Base-by-base conservation (phyloP, 2,888 invertebrate species). In the Melinaea menophilus region DNA sequence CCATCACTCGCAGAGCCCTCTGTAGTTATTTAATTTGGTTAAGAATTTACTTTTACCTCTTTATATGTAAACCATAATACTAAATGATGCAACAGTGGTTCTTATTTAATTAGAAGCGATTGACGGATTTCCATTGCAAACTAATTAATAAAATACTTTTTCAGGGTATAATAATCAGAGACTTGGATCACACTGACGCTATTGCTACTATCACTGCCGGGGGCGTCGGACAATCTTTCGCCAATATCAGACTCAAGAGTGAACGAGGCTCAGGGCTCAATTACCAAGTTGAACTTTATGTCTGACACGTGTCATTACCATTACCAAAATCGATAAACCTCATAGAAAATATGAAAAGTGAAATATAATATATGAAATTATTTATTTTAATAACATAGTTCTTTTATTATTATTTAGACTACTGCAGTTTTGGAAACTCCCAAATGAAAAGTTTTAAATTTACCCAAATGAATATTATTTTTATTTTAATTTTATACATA, bases 141-240 rank as follows among this genome's bases (percentile, higher is more conserved):
- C 4, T 35, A 1, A 35, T 35, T 35, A 5, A 35, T 35, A 35
- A 5, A 35, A 35, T 56, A 31, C 62, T 61, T 57, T 88, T 82
- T 9, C 85, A 90, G 90, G 90, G 88, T 59, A 76, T 90, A 56
- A 80, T 90, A 63, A 82, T 84, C 0, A 81, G 90, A 11, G 90
- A 90, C 69, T 69, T 90, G 67, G 90, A 90, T 70, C 90, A 90
- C 75, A 87, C 88, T 0, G 87, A 88, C 0, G 80, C 81, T 0
- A 67, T 74, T 1, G 75, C 90, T 35, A 79, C 79, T 63, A 74
- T 90, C 62, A 90, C 90, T 0, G 87, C 90, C 0, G 90, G 90
- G 56, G 90, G 90, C 12, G 84, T 88, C 1, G 90, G 90, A 37
- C 85, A 84, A 71, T 86, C 90, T 0, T 90, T 88, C 69, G 88